Percentiles rank a stretch among this genome's conserved stretches.
Evolutionary conservation across 2,113 vertebrate species (phyloP).

Genomic region (Oryzias curvinotus): DNA sequence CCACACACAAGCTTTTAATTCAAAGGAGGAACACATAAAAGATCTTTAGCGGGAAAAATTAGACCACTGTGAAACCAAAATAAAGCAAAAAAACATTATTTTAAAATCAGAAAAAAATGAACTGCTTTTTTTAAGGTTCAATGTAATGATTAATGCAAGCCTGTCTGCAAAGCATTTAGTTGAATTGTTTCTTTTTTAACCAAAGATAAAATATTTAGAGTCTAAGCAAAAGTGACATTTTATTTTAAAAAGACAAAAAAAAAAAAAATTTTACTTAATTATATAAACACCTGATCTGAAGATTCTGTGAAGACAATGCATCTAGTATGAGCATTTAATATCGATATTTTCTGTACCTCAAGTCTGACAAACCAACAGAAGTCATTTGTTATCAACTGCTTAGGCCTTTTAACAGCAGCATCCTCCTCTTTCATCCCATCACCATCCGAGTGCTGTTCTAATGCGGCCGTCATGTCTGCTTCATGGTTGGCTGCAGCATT

Average conservation of each 20-base stretch:
- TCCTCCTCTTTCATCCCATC: conserved; percentile 42
- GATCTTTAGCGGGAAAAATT: not conserved
- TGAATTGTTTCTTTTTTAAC: too few species aligned
- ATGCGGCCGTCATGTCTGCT: conserved; percentile 68
- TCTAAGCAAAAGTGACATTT: not conserved
- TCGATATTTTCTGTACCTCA: too few species aligned
- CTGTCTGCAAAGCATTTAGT: too few species aligned
- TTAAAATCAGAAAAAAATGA: too few species aligned
- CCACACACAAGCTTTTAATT: conserved; percentile 17
- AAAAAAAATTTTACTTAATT: not conserved
- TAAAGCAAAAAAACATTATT: not conserved
- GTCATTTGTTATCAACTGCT: conserved; percentile 59
- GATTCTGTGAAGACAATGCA: too few species aligned
- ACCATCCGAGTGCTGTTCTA: conserved; percentile 45
- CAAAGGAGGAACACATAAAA: conserved; percentile 5
- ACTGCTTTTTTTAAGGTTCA: too few species aligned
- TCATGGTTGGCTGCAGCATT: conserved; percentile 64
- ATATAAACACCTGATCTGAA: too few species aligned
- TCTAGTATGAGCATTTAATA: too few species aligned
- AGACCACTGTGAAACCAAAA: not conserved
- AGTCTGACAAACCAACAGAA: too few species aligned
- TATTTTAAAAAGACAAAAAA: not conserved
- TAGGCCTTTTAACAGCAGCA: conserved; percentile 59
- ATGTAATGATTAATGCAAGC: too few species aligned
- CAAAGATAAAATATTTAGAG: too few species aligned